Evolutionary conservation across 2,797 vertebrate species (phyloP).

Genomic region (Chelon labrosus): DNA sequence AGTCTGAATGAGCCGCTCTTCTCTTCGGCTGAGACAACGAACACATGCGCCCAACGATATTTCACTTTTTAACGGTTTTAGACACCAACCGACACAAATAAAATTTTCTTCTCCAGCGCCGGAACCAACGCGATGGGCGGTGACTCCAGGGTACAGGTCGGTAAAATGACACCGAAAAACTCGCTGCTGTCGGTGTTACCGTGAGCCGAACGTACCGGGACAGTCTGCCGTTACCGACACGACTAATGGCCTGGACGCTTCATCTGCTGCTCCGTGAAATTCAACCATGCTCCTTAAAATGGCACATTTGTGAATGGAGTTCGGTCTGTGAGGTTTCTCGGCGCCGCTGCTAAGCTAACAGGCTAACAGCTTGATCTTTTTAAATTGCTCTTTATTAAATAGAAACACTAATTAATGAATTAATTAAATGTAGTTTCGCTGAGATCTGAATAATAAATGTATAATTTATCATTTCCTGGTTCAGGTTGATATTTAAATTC

Average conservation of each 20-base stretch:
- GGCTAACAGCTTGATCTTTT: neutral
- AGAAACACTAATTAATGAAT: no score
- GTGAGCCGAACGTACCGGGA: neutral
- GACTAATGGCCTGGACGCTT: rapidly evolving
- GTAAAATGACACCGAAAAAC: neutral
- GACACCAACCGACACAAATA: neutral
- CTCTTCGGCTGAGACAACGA: neutral
- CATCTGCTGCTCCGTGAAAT: rapidly evolving
- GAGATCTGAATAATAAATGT: no score
- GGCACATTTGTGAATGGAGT: neutral
- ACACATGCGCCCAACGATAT: neutral
- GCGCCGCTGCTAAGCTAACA: slow-evolving; percentile 6
- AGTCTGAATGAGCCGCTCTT: rapidly evolving
- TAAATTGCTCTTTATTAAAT: no score
- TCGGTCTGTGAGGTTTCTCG: neutral
- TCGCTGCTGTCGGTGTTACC: rapidly evolving
- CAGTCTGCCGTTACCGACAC: rapidly evolving
- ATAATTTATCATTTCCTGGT: no score
- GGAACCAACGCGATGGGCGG: slow-evolving; percentile 18
- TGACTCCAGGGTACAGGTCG: neutral
- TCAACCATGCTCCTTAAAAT: neutral
- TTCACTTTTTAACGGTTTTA: neutral
- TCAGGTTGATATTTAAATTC: no score
- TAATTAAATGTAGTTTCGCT: no score
- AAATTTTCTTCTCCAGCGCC: neutral